phyloP scores from a whole-genome alignment of 2,797 vertebrate species.

The Microhierax caerulescens region DNA sequence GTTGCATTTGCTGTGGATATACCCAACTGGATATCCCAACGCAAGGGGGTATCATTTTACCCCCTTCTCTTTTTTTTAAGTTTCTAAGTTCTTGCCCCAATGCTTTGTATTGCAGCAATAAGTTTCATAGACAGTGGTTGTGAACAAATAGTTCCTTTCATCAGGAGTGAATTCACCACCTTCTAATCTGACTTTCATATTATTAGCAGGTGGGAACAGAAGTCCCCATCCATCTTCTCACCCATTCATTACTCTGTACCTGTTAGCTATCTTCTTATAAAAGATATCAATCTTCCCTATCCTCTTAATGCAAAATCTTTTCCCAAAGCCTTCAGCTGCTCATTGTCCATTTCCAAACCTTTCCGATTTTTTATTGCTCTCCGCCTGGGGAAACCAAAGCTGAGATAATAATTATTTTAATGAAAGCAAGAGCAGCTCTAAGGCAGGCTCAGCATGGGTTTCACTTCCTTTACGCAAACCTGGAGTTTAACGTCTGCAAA shows the following conservation, averaged over 20 bases:
- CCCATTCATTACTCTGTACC: conserved; percentile 55
- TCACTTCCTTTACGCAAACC: background rate
- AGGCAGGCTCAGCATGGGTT: background rate
- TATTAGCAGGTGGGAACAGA: conserved; percentile 60
- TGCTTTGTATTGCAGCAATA: background rate
- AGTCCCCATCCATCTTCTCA: conserved; percentile 46
- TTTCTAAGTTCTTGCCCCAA: background rate
- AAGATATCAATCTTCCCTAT: conserved; percentile 36
- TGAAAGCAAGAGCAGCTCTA: background rate
- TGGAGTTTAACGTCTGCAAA: conserved; percentile 2
- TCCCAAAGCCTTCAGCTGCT: conserved; percentile 16
- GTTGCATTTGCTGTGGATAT: background rate
- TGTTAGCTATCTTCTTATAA: conserved; percentile 54
- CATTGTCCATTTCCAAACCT: background rate
- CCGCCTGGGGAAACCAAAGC: background rate
- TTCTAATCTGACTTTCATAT: conserved; percentile 38
- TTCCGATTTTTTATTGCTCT: background rate
- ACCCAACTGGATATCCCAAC: background rate
- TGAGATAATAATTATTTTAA: conserved; percentile 32
- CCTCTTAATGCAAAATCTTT: background rate
- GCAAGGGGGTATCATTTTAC: background rate
- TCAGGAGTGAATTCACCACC: background rate
- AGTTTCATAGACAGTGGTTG: background rate
- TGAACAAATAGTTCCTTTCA: conserved; percentile 41
- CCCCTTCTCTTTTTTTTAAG: background rate